Conservation (phyloP, 2,888 invertebrate genomes). For the Eristalinus sepulchralis region DNA sequence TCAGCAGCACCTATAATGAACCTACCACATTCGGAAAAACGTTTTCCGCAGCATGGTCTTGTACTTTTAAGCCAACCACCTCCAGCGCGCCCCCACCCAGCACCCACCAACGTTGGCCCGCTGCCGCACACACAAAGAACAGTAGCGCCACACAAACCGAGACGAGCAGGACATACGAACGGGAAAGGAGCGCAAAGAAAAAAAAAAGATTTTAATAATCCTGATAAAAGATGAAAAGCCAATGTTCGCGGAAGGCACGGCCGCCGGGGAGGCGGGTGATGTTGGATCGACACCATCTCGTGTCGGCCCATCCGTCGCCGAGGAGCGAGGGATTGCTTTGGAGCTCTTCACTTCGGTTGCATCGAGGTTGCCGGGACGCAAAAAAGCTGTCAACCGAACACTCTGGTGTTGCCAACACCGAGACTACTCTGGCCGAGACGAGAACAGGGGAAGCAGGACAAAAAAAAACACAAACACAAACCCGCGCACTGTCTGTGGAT, state of each 20-base stretch:
- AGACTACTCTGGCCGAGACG: slow-evolving; percentile 45
- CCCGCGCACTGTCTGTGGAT: slow-evolving; percentile 40
- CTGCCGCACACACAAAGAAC: slow-evolving; percentile 53
- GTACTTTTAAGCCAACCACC: slow-evolving; percentile 35
- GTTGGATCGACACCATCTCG: slow-evolving; percentile 12
- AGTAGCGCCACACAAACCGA: slow-evolving; percentile 60
- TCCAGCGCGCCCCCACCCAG: neutral
- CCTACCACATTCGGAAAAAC: slow-evolving; percentile 70
- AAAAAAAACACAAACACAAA: slow-evolving; percentile 33
- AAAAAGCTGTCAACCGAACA: slow-evolving; percentile 57
- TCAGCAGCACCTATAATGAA: slow-evolving; percentile 51
- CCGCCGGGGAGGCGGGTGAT: slow-evolving; percentile 14
- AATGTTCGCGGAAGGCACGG: slow-evolving; percentile 27
- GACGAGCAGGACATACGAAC: slow-evolving; percentile 12
- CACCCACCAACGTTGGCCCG: neutral
- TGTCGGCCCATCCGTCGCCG: slow-evolving; percentile 25
- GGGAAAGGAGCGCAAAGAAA: slow-evolving; percentile 14
- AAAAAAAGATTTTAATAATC: slow-evolving; percentile 63
- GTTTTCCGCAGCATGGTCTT: slow-evolving; percentile 70
- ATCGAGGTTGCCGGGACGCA: slow-evolving; percentile 21
- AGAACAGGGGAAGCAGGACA: neutral
- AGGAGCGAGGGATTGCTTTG: slow-evolving; percentile 12
- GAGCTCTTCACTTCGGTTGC: slow-evolving; percentile 37
- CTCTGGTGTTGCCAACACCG: slow-evolving; percentile 64
- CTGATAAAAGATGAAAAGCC: slow-evolving; percentile 70